phyloP scores from a whole-genome alignment of 2,113 vertebrate genomes.

The Lasiurus cinereus region DNA sequence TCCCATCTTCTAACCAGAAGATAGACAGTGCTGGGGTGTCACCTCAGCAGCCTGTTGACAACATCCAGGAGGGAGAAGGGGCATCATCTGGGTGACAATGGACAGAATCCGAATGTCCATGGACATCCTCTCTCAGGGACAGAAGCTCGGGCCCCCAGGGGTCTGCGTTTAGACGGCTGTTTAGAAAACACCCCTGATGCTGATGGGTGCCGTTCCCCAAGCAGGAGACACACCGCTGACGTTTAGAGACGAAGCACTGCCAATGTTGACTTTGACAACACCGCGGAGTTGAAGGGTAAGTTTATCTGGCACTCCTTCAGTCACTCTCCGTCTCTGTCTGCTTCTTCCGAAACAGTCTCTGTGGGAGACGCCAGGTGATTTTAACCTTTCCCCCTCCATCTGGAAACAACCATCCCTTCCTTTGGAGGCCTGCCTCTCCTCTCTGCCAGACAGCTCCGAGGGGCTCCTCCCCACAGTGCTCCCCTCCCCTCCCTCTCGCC shows the following conservation, averaged over 20 bases:
- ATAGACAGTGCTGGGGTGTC: too few relatives aligned
- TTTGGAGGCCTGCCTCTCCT: background rate
- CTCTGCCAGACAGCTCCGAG: background rate
- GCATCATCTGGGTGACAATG: fast-evolving
- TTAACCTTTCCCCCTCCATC: background rate
- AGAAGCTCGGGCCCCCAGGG: background rate
- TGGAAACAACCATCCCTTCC: background rate
- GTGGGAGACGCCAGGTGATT: background rate
- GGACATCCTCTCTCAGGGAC: background rate
- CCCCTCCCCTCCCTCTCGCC: background rate
- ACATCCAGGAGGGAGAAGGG: background rate
- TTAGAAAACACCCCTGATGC: background rate
- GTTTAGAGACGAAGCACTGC: background rate
- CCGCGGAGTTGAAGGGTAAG: background rate
- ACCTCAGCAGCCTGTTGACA: background rate
- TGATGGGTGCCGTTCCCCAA: background rate
- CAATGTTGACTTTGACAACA: background rate
- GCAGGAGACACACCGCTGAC: background rate
- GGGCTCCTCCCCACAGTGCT: background rate
- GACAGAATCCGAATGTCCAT: background rate
- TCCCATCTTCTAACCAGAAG: background rate
- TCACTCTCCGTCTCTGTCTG: background rate
- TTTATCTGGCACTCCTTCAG: background rate
- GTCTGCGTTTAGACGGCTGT: background rate
- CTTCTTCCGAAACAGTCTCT: background rate